Conservation (phyloP, 2,888 invertebrate genomes). For the Diplazon laetatorius region DNA sequence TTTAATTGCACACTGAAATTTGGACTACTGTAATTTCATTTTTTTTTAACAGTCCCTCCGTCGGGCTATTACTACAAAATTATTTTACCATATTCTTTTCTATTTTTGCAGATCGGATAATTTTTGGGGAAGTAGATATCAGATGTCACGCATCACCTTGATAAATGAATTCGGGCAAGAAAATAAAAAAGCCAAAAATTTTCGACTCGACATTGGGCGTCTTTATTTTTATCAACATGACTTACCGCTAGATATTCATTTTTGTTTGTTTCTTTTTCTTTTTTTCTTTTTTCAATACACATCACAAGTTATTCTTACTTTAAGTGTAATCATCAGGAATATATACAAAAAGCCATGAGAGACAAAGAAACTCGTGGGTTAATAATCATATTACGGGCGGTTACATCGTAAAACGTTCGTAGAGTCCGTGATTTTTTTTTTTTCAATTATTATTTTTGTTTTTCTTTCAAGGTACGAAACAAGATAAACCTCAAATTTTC, state of each 20-base stretch:
- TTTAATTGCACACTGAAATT: too few species aligned
- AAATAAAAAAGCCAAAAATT: neutral
- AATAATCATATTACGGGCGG: constrained; percentile 67
- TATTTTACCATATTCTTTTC: too few species aligned
- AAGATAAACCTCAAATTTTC: constrained; percentile 41
- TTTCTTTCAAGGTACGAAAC: constrained; percentile 72
- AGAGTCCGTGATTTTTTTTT: constrained; percentile 69
- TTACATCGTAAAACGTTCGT: constrained; percentile 74
- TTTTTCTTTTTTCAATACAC: constrained; percentile 77
- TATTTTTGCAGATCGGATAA: too few species aligned
- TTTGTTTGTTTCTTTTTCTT: constrained; percentile 28
- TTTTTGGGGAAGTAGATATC: too few species aligned
- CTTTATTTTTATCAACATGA: constrained; percentile 69
- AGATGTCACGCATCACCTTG: too few species aligned
- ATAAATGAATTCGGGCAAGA: neutral
- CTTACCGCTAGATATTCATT: constrained; percentile 62
- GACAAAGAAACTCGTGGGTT: constrained; percentile 74
- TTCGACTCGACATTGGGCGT: constrained; percentile 59
- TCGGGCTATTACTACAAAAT: too few species aligned
- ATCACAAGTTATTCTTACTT: constrained; percentile 76
- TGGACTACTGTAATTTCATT: too few species aligned
- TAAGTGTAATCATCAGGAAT: constrained; percentile 77
- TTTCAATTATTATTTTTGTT: too few species aligned
- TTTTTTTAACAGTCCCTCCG: too few species aligned
- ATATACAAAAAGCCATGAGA: constrained; percentile 81